A percentile compares a stretch with the other conserved stretches of the same genome.
phyloP scores from a whole-genome alignment of 1,140 invertebrate genomes.

The Samia ricini region DNA sequence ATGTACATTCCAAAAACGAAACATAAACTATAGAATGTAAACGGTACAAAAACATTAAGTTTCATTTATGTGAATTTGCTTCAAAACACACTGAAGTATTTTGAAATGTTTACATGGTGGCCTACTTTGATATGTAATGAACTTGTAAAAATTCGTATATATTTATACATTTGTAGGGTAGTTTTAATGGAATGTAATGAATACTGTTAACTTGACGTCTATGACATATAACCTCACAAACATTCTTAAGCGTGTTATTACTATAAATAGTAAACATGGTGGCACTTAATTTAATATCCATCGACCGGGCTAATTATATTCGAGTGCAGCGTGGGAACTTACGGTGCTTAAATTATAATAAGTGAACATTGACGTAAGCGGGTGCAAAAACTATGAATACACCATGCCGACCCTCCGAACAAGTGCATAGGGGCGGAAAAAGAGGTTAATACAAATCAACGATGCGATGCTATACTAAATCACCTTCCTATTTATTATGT shows the following conservation, averaged over 20 bases:
- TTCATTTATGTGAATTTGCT: too few relatives aligned
- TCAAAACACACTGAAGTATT: too few relatives aligned
- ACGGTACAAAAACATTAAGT: too few relatives aligned
- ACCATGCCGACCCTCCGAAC: slow-evolving; percentile 45
- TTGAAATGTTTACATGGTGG: too few relatives aligned
- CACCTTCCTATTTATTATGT: background rate
- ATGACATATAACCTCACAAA: background rate
- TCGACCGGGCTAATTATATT: slow-evolving; percentile 29
- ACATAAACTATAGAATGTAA: too few relatives aligned
- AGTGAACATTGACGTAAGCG: slow-evolving; percentile 5
- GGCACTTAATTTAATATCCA: background rate
- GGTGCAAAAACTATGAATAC: slow-evolving; percentile 62
- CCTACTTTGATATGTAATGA: too few relatives aligned
- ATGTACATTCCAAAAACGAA: too few relatives aligned
- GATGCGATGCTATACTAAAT: background rate
- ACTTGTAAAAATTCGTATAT: too few relatives aligned
- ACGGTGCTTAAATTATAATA: slow-evolving; percentile 43
- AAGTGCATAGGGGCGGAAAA: slow-evolving; percentile 73
- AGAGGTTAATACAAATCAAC: slow-evolving; percentile 41
- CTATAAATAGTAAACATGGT: background rate
- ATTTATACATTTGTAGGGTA: too few relatives aligned
- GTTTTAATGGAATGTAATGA: too few relatives aligned
- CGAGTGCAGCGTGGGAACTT: slow-evolving; percentile 55
- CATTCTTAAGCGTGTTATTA: background rate
- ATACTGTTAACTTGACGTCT: background rate